Base-by-base conservation (phyloP, 2,797 vertebrate species). In the Carapus acus region DNA sequence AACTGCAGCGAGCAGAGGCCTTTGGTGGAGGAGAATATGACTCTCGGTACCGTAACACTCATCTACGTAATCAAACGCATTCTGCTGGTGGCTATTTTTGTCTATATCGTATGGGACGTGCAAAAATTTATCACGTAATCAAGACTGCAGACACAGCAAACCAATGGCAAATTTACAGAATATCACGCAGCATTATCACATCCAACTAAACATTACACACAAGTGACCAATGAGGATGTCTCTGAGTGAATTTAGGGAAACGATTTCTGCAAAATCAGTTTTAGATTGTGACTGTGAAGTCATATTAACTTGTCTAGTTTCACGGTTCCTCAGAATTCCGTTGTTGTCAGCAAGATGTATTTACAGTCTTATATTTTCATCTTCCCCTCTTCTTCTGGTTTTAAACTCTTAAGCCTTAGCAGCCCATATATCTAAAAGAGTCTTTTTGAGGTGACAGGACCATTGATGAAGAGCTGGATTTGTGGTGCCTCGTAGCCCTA, bases 81-180 rank as follows among this genome's bases (percentile, higher is more conserved):
- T 64, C 43, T 89, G 37, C 69, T 89, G 22, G 67, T 78, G 20
- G 78, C 69, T 65, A 78, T 89, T 69, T 87, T 89, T 13, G 43
- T 78, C 43, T 87, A 75, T 66, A 88, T 90, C 55, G 81, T 89
- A 70, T 89, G 88, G 88, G 87, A 90, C 57, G 89, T 84, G 17
- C 87, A 89, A 67, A 90, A 89, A 82, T 81, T 88, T 43, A 73
- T 89, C 53, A 83, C 79, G 44, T 88, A 61, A 87, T 43, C n/a
- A 8, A 53, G 6, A 55, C 17, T 56, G 19, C 16, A 29, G 13
- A 37, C 24, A 37, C 21, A 54, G 38, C 15, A 61, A 67, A 47
- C 43, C 8, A 55, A 54, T n/a, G 48, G 16, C 31, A 42, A 29
- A 21, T 50, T 37, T 11, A 51, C 52, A 36, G 42, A 38, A 56